Percentiles rank a stretch among this genome's conserved stretches.
Conservation (phyloP, 2,888 invertebrate species). For the Athrips mouffetella region DNA sequence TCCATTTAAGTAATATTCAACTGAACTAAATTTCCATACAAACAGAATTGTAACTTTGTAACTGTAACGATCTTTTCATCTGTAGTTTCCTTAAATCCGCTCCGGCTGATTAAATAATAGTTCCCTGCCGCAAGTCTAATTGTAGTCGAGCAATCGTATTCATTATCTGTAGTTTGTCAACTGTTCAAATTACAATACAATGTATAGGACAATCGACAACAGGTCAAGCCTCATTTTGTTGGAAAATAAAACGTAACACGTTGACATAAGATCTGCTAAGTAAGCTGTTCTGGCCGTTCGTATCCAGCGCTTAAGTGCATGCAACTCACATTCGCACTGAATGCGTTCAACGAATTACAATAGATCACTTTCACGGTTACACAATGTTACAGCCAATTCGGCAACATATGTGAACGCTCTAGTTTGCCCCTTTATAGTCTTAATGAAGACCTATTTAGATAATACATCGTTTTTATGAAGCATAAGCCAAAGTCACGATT, state of each 20-base stretch:
- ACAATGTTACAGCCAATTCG: conserved; percentile 37
- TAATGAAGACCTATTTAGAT: neutral
- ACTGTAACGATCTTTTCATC: too few species aligned
- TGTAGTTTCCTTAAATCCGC: neutral
- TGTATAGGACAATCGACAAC: conserved; percentile 18
- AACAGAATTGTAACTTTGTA: too few species aligned
- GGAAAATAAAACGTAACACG: too few species aligned
- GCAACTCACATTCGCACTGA: conserved; percentile 45
- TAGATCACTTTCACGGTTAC: conserved; percentile 65
- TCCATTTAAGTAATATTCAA: too few species aligned
- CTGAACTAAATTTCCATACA: too few species aligned
- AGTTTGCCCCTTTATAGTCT: neutral
- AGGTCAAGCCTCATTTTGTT: neutral
- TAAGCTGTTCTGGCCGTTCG: neutral
- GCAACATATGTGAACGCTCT: conserved; percentile 6
- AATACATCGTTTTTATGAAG: too few species aligned
- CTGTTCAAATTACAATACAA: conserved; percentile 42
- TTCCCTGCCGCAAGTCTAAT: neutral
- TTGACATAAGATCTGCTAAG: neutral
- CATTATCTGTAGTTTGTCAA: neutral
- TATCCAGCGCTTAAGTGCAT: conserved; percentile 31
- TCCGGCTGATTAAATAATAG: neutral
- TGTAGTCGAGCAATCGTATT: neutral
- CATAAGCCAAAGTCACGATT: too few species aligned
- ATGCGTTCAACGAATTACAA: conserved; percentile 66